A percentile compares a stretch with the other conserved stretches of the same genome.
These are phyloP conservation scores for Atrichornis clamosus DNA, from an alignment of 2,113 vertebrate species.

Conservation along the genomic window DNA sequence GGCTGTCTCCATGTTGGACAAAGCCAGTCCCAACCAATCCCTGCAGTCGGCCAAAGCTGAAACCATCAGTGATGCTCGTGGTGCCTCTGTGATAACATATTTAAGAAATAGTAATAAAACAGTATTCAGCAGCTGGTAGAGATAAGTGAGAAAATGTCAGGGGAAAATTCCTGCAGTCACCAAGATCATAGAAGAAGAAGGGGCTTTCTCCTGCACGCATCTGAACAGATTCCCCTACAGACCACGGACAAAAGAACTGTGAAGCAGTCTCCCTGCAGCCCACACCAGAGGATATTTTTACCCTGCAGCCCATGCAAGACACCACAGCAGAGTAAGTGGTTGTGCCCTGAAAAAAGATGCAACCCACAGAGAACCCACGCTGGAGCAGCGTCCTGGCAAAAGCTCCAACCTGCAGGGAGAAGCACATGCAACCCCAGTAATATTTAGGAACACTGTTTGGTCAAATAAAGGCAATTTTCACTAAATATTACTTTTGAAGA, in stretches of 20 bases:
- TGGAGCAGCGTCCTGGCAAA: neutral
- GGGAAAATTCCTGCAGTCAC: neutral
- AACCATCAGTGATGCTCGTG: neutral
- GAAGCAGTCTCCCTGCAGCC: neutral
- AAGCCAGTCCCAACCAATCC: neutral
- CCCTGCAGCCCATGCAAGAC: neutral
- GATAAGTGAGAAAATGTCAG: neutral
- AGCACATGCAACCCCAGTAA: neutral
- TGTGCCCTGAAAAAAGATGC: neutral
- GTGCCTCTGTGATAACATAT: neutral
- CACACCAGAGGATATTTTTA: neutral
- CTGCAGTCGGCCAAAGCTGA: neutral
- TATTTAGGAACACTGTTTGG: neutral
- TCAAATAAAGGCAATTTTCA: neutral
- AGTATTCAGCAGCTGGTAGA: neutral
- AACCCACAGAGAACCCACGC: accelerated
- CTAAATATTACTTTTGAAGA: neutral
- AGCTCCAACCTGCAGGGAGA: neutral
- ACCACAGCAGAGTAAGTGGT: neutral
- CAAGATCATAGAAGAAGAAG: neutral
- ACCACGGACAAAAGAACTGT: neutral
- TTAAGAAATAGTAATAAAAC: neutral
- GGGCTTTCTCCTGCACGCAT: accelerated
- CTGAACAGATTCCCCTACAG: neutral
- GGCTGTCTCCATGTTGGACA: accelerated